Conservation (phyloP, 1,140 invertebrate genomes). For the Scaptomyza hsui region DNA sequence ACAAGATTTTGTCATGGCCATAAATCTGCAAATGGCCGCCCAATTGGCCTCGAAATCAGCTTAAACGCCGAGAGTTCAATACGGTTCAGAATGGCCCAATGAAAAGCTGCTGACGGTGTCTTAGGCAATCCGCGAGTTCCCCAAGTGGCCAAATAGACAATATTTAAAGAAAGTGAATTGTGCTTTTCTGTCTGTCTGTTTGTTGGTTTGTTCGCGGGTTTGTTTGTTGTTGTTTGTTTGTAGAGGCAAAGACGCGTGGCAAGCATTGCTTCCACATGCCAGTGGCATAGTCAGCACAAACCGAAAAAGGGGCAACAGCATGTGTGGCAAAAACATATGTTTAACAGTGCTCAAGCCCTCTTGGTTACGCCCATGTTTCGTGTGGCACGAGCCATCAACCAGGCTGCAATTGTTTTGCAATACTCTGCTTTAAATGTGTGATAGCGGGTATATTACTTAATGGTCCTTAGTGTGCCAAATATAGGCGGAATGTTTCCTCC, state of each 20-base stretch:
- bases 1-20: constrained; percentile 7
- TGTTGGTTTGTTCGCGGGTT: too few relatives aligned
- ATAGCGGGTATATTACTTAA: not conserved
- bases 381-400: constrained; percentile 20
- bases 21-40: not conserved
- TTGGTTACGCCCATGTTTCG: not conserved
- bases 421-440: not conserved
- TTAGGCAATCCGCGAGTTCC: too few relatives aligned
- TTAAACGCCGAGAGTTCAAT: not conserved
- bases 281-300: not conserved
- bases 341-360: not conserved
- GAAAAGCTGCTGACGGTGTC: not conserved
- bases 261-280: constrained; percentile 3
- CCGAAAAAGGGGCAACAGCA: not conserved
- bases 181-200: too few relatives aligned
- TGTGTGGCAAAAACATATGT: not conserved
- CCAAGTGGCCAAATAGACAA: constrained; percentile 14
- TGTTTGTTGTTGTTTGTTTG: not conserved
- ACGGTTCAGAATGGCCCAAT: not conserved
- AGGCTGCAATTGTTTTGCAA: constrained; percentile 6
- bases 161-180: constrained; percentile 42
- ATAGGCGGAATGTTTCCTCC: too few relatives aligned
- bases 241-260: constrained; percentile 17
- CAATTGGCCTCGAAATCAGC: not conserved
- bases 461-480: too few relatives aligned